These are phyloP conservation scores for Tenthredo notha DNA, from an alignment of 2,888 invertebrate genomes.

Conservation along the genomic window DNA sequence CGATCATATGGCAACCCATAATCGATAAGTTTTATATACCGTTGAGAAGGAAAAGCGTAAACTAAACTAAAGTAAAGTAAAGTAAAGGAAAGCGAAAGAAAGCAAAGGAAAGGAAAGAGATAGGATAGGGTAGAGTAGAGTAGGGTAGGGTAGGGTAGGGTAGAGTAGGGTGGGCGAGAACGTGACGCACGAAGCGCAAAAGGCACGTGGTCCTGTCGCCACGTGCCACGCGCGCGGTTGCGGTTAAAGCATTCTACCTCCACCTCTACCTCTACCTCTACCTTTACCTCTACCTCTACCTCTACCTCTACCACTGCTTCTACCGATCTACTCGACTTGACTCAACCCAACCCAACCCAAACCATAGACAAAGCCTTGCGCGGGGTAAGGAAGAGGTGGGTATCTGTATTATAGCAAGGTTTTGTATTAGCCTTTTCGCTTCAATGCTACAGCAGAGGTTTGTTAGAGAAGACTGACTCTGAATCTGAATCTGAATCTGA, in stretches of 20 bases:
- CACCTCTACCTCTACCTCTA: too few species aligned
- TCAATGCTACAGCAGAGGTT: not conserved
- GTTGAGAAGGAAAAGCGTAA: conserved; percentile 34
- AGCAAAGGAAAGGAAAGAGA: conserved; percentile 13
- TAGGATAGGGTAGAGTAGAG: not conserved
- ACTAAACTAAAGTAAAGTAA: not conserved
- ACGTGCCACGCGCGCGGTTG: conserved; percentile 68
- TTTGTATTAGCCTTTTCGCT: not conserved
- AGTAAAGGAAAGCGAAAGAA: conserved; percentile 18
- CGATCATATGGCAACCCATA: conserved; percentile 33
- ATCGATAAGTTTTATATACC: conserved; percentile 25
- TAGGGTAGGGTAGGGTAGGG: conserved; percentile 14
- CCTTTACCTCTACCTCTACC: not conserved
- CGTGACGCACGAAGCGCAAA: conserved; percentile 48
- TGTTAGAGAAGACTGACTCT: not conserved
- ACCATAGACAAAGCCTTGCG: not conserved
- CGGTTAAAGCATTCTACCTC: not conserved
- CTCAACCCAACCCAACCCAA: not conserved
- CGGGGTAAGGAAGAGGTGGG: not conserved
- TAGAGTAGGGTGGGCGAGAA: conserved; percentile 36
- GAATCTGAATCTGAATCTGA: too few species aligned
- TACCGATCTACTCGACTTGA: not conserved
- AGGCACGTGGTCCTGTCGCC: conserved; percentile 77
- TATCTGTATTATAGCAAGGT: not conserved
- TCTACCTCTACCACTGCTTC: too few species aligned